phyloP scores from a whole-genome alignment of 2,797 vertebrate genomes.

The Nannoperca obscura region DNA sequence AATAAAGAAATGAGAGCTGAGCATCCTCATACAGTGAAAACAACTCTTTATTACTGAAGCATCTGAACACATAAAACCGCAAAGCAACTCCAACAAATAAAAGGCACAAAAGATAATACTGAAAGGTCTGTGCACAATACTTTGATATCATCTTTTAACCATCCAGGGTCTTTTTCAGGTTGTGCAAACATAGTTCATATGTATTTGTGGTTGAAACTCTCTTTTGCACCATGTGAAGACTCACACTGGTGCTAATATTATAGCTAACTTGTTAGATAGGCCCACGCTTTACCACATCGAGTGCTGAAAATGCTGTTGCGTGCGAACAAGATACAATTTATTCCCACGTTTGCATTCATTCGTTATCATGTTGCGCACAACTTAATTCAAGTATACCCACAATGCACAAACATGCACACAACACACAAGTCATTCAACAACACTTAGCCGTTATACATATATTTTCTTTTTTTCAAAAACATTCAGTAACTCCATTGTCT shows the following conservation, averaged over 20 bases:
- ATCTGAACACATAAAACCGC: background rate
- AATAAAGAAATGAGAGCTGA: background rate
- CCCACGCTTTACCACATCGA: no score
- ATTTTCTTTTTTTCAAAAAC: no score
- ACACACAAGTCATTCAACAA: no score
- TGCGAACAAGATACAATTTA: no score
- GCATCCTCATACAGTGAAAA: constrained; percentile 7
- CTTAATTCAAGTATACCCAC: no score
- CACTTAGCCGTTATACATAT: no score
- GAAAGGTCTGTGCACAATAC: constrained; percentile 4
- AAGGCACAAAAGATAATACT: constrained; percentile 10
- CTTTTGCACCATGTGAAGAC: background rate
- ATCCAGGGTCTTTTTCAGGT: background rate
- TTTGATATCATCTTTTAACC: constrained; percentile 11
- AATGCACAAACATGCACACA: no score
- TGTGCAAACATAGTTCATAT: background rate
- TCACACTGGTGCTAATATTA: background rate
- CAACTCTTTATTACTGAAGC: background rate
- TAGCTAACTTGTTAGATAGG: background rate
- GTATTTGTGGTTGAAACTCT: background rate
- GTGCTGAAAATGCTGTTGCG: no score
- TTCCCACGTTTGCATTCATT: no score
- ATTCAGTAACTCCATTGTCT: no score
- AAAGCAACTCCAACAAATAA: background rate
- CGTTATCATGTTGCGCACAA: no score